phyloP scores from a whole-genome alignment of 2,888 invertebrate genomes.

The Andrena dorsata region DNA sequence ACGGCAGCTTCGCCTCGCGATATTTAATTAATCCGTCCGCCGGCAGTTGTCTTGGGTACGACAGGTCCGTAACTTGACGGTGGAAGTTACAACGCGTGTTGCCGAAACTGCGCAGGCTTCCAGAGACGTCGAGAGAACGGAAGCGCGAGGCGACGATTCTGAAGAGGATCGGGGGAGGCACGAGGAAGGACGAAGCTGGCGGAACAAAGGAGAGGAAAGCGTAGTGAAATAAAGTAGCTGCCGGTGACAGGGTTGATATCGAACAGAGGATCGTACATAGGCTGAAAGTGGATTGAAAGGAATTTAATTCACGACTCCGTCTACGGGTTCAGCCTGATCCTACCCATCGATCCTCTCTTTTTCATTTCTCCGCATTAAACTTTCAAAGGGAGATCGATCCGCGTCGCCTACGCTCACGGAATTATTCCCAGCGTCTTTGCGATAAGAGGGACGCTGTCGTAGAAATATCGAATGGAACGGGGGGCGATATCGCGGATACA shows the following conservation, averaged over 20 bases:
- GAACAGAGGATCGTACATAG: constrained; percentile 1
- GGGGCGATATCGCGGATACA: neutral
- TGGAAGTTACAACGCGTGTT: neutral
- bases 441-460: neutral
- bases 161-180: neutral
- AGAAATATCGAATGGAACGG: neutral
- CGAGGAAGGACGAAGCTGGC: neutral
- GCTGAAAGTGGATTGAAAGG: constrained; percentile 40
- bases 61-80: neutral
- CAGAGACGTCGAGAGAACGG: neutral
- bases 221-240: constrained; percentile 53
- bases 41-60: neutral
- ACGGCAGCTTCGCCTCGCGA: neutral
- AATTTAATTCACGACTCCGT: constrained; percentile 47
- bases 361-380: constrained; percentile 24
- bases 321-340: constrained; percentile 23
- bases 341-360: constrained; percentile 1
- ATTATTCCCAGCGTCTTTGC: constrained; percentile 4
- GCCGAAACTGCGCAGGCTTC: neutral
- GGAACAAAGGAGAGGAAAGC: constrained; percentile 3
- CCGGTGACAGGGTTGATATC: constrained; percentile 46
- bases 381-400: constrained; percentile 19
- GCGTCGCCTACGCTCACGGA: neutral
- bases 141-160: neutral
- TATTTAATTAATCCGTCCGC: constrained; percentile 29